phyloP scores from a whole-genome alignment of 2,888 invertebrate genomes.

The Pterobdella sp. region DNA sequence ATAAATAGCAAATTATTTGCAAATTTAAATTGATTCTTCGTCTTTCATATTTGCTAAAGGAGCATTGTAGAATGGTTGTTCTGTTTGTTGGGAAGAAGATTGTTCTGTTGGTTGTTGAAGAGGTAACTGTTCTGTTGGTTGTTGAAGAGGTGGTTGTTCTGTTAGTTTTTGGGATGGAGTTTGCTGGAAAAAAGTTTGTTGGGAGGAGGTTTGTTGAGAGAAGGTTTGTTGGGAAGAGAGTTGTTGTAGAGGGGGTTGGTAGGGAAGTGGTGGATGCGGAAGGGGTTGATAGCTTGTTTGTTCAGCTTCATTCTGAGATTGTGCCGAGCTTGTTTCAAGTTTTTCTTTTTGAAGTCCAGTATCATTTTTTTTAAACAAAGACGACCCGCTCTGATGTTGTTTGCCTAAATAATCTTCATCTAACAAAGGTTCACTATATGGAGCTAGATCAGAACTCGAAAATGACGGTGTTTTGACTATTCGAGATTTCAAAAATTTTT shows the following conservation, averaged over 20 bases:
- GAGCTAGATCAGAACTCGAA: conserved; percentile 1
- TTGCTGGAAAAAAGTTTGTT: background rate
- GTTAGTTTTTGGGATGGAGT: background rate
- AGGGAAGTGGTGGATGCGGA: background rate
- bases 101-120: too few species aligned
- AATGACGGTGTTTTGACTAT: background rate
- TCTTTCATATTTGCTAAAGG: too few species aligned
- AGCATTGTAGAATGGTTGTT: too few species aligned
- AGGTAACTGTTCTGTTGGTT: background rate
- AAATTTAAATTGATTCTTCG: too few species aligned
- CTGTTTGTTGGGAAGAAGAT: too few species aligned
- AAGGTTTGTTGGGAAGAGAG: background rate
- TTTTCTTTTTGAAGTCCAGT: background rate
- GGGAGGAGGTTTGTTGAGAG: background rate
- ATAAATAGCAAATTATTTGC: too few species aligned
- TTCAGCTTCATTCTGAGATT: background rate
- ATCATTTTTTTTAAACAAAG: background rate
- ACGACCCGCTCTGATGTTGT: background rate
- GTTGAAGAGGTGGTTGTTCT: background rate
- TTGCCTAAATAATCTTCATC: background rate
- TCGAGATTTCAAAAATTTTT: too few species aligned
- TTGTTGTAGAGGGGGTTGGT: background rate
- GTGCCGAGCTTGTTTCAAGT: background rate
- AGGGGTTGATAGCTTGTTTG: background rate
- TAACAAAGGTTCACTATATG: background rate